Evolutionary conservation across 2,888 invertebrate genomes (phyloP), one percentile per base, ranked within the genome.

Genomic region (Drosophila macrospina): DNA sequence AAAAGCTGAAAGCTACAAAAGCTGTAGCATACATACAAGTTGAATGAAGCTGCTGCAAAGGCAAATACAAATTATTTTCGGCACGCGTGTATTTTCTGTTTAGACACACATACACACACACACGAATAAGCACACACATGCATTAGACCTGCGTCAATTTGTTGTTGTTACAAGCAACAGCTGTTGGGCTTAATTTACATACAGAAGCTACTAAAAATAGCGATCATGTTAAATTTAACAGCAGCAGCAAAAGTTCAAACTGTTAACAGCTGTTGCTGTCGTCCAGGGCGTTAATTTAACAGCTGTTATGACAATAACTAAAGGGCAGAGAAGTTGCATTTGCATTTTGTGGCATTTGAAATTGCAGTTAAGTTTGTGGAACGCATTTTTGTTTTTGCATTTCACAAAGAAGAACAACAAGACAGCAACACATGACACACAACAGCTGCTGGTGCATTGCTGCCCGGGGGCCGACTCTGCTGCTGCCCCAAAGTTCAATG

Each of bases 401-500:
- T 77, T 65, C 61, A 63, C 50, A 41, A 61, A 50, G 61, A 69
- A 48, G 15, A 67, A 56, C 47, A 69, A 69, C 30, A 16, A 55
- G 51, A 50, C 56, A 57, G 39, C 20, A 77, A 79, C 80, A 86
- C 61, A 82, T 86, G 86, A 88, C 66, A 70, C 20, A 75, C 48
- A 70, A 88, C 81, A 88, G 88, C 82, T 74, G 78, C 63, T 67
- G 61, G 24, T 60, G 68, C 59, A 8, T 7, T 57, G 52, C 63
- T 63, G 68, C 74, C 74, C 76, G 70, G 72, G 71, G 72, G 66
- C 74, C 69, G 63, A 61, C 66, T 39, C 68, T 65, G 62, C 54
- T 47, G 60, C 55, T 64, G 75, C 60, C 74, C 71, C 85, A 87
- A 80, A 86, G 86, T 89, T 86, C 86, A 86, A 86, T 86, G 86